phyloP scores from a whole-genome alignment of 2,797 vertebrate species.

The Uromys caudimaculatus region DNA sequence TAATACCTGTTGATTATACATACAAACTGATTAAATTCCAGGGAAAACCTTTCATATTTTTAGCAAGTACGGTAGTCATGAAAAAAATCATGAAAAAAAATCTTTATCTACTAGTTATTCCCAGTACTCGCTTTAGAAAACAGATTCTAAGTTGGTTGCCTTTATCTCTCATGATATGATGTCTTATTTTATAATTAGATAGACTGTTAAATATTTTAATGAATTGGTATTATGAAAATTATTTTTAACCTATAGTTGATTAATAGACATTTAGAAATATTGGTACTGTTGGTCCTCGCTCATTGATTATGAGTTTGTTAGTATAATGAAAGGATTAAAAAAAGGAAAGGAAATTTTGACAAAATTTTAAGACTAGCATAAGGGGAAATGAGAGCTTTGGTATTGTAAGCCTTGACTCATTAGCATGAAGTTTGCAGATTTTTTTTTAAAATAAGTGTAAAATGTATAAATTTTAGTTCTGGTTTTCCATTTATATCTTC shows the following conservation, averaged over 20 bases:
- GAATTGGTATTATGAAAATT: conserved; percentile 23
- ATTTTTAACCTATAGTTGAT: conserved; percentile 3
- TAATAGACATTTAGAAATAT: conserved; percentile 36
- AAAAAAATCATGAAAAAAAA: conserved; percentile 7
- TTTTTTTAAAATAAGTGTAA: background rate
- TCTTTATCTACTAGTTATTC: background rate
- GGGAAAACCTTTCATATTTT: background rate
- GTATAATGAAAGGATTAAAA: conserved; percentile 26
- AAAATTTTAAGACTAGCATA: conserved; percentile 21
- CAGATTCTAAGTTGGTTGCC: background rate
- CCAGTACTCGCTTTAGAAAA: background rate
- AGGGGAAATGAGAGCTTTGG: background rate
- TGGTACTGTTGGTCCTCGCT: background rate
- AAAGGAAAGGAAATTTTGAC: background rate
- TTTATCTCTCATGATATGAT: background rate
- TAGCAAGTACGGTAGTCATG: background rate
- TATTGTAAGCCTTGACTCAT: background rate
- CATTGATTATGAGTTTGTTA: conserved; percentile 38
- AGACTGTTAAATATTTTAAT: conserved; percentile 24
- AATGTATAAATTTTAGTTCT: background rate
- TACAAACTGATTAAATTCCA: background rate
- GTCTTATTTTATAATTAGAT: background rate
- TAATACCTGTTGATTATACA: background rate
- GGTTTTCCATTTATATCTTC: conserved; percentile 6
- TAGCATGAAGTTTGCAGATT: background rate